A percentile compares a stretch with the other conserved stretches of the same genome.
These are phyloP conservation scores for Eugnorisma glareosa DNA, from an alignment of 2,888 invertebrate species.

Conservation along the genomic window DNA sequence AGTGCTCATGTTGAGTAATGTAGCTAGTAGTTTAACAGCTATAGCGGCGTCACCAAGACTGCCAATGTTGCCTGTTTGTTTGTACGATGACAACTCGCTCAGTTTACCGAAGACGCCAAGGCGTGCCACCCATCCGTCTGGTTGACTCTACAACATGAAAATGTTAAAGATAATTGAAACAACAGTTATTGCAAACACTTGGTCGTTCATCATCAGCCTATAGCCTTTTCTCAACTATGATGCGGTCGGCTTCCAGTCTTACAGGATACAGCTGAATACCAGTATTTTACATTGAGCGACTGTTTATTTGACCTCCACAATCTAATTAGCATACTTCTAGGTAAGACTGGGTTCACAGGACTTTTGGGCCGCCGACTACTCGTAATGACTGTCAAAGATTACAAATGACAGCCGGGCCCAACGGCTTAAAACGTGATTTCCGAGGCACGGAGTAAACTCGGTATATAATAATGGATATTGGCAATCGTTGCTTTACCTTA, in stretches of 20 bases:
- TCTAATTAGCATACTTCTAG: not conserved
- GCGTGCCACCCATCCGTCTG: constrained; percentile 86
- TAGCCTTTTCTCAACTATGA: not conserved
- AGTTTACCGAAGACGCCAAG: constrained; percentile 85
- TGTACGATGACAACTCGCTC: constrained; percentile 82
- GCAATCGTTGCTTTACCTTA: not conserved
- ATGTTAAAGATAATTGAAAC: not conserved
- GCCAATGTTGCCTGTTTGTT: constrained; percentile 75
- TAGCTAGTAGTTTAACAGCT: constrained; percentile 81
- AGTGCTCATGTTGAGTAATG: constrained; percentile 79
- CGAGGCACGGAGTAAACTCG: not conserved
- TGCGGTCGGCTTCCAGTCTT: not conserved
- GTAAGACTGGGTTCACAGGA: too few relatives aligned
- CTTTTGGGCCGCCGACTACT: not conserved
- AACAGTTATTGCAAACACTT: not conserved
- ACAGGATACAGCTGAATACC: not conserved
- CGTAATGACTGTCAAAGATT: not conserved
- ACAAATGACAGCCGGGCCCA: not conserved
- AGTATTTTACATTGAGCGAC: not conserved
- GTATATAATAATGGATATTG: too few relatives aligned
- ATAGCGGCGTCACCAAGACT: constrained; percentile 80
- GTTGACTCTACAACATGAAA: constrained; percentile 77
- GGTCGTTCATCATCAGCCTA: too few relatives aligned
- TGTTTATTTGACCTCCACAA: not conserved
- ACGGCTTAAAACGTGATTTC: not conserved